A percentile compares a stretch with the other conserved stretches of the same genome.
Evolutionary conservation across 2,888 invertebrate genomes (phyloP).

Genomic region (Nemurella pictetii): DNA sequence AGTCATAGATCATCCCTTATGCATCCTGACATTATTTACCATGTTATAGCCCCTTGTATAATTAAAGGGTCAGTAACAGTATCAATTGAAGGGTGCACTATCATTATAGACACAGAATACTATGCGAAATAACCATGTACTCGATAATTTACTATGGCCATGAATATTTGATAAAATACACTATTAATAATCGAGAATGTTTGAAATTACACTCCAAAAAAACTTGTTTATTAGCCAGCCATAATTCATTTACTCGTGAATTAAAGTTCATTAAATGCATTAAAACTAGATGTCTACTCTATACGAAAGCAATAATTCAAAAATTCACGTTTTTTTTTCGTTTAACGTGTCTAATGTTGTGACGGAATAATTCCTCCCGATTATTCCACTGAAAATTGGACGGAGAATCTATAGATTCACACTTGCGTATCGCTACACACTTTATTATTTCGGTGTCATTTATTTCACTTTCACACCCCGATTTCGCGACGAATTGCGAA

Average conservation of each 20-base stretch:
- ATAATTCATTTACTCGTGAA: not conserved
- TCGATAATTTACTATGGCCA: not conserved
- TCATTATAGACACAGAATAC: not conserved
- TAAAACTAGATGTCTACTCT: not conserved
- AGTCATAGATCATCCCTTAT: not conserved
- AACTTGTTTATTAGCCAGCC: not conserved
- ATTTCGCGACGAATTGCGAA: not conserved
- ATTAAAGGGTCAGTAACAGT: not conserved
- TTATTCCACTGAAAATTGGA: not conserved
- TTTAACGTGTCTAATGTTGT: not conserved
- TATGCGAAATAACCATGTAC: not conserved
- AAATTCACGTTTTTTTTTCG: not conserved
- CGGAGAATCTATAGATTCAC: not conserved
- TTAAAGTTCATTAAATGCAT: not conserved
- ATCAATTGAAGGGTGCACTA: not conserved
- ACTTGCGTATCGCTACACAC: too few relatives aligned
- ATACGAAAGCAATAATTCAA: not conserved
- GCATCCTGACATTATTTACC: not conserved
- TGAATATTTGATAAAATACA: conserved; percentile 3
- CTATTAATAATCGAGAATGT: conserved; percentile 15
- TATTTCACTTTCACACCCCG: not conserved
- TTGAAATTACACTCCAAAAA: not conserved
- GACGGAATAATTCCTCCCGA: not conserved
- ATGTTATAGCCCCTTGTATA: not conserved
- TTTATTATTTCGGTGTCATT: too few relatives aligned